Base-by-base conservation (phyloP, 2,113 vertebrate species). In the Mesocricetus auratus region DNA sequence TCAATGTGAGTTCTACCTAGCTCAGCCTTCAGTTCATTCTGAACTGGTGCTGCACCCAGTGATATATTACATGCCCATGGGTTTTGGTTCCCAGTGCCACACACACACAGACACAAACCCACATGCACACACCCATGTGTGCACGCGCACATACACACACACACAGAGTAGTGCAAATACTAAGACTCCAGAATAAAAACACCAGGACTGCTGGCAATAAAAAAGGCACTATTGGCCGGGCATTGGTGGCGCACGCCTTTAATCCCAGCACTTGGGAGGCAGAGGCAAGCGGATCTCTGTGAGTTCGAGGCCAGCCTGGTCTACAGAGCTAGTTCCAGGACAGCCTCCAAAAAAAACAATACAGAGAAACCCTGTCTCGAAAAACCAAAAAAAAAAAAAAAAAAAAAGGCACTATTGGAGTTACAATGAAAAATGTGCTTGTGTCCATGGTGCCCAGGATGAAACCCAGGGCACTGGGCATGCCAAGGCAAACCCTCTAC, bases 141-240 rank as follows among this genome's bases (percentile, higher is more conserved):
- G 29, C 42, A 81, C 19, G 24, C 53, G 58, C 7, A 82, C 8
- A 82, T 9, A 58, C 10, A n/a, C 82, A 98, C 97, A 98, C 98
- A 98, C 98, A 98, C 97, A 97, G 98, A 98, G 98, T 97, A 97
- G 98, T 98, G 97, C 98, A 98, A 98, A 98, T 98, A 98, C 97
- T 98, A 99, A 98, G 98, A 98, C 98, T 98, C 98, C 86, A 98
- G 96, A 98, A 98, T 98, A 97, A 99, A 98, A 98, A 98, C 33
- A 83, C 79, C 56, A 56, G 22, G 78, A n/a, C 98, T 98, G 98
- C 93, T 98, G 95, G 98, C 95, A 94, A 93, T 91, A 12, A 94
- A 96, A 97, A 98, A 98, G 97, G 98, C 87, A 97, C 97, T 86
- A 96, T 96, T 96, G 98, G 97, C n/a, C n/a, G n/a, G n/a, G n/a